Conservation (phyloP, 2,113 vertebrate genomes). For the Phalacrocorax carbo region DNA sequence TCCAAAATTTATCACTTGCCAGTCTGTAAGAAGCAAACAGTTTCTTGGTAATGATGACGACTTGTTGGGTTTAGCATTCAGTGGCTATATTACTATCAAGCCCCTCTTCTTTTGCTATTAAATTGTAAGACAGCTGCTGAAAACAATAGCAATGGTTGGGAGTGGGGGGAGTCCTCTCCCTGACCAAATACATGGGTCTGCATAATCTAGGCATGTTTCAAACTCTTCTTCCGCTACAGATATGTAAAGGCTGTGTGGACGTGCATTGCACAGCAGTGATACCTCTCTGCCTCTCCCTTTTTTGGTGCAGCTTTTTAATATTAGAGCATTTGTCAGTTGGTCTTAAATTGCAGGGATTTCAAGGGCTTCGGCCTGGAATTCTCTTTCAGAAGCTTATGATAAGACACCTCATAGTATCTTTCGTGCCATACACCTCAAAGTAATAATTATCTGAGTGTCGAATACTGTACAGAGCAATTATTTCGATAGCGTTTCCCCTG, state of each 20-base stretch:
- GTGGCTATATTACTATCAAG: neutral
- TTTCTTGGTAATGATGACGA: rapidly evolving
- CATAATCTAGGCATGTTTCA: neutral
- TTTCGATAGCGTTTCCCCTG: neutral
- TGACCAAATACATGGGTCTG: neutral
- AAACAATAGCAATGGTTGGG: rapidly evolving
- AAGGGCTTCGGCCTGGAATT: neutral
- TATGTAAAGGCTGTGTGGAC: rapidly evolving
- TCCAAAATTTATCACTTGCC: neutral
- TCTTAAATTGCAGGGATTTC: neutral
- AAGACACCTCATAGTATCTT: neutral
- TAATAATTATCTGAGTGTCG: too few relatives aligned
- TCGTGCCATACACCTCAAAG: neutral
- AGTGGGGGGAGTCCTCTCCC: neutral
- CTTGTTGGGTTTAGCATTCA: neutral
- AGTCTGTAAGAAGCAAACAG: neutral
- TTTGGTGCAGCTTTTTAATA: neutral
- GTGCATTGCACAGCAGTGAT: neutral
- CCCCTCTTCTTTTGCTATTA: neutral
- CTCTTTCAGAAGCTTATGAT: neutral
- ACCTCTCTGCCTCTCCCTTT: too few relatives aligned
- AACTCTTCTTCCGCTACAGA: neutral
- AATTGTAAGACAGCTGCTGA: neutral
- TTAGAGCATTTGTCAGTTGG: neutral
- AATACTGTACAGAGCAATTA: neutral